Percentiles rank a stretch among this genome's conserved stretches.
Evolutionary conservation across 2,888 invertebrate species (phyloP).

Genomic region (Stenoptilia bipunctidactyla): DNA sequence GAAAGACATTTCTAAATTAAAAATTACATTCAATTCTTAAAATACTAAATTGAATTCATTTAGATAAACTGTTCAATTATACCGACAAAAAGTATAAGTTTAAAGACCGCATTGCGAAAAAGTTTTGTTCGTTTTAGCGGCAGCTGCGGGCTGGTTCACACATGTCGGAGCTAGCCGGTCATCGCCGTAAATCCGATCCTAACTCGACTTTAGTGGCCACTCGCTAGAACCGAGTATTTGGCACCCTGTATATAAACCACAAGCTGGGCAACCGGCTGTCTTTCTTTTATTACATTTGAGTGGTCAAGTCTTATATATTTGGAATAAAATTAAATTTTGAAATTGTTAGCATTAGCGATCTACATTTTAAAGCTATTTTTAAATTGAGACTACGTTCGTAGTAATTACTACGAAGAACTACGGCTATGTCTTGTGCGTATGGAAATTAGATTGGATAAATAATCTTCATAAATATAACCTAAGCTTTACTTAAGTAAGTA

Average conservation of each 20-base stretch:
- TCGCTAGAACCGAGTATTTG: not conserved
- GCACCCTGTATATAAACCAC: not conserved
- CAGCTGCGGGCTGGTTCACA: conserved; percentile 40
- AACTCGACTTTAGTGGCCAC: conserved; percentile 46
- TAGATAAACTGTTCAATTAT: conserved; percentile 31
- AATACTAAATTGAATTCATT: not conserved
- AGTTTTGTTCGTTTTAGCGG: conserved; percentile 46
- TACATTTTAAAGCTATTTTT: too few species aligned
- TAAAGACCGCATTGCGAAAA: conserved; percentile 61
- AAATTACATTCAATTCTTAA: too few species aligned
- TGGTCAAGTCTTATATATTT: too few species aligned
- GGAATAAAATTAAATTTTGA: too few species aligned
- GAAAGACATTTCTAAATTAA: too few species aligned
- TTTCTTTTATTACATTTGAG: not conserved
- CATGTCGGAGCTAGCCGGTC: conserved; percentile 38
- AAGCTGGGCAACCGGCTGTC: not conserved
- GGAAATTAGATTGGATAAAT: too few species aligned
- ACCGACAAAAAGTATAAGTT: conserved; percentile 39
- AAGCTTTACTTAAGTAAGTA: too few species aligned
- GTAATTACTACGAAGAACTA: too few species aligned
- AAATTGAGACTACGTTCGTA: too few species aligned
- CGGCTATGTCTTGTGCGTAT: too few species aligned
- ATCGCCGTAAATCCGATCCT: conserved; percentile 54
- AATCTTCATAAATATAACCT: too few species aligned
- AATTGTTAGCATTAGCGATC: too few species aligned